Percentiles rank a stretch among this genome's conserved stretches.
Conservation (phyloP, 1,140 invertebrate genomes). For the Lucilia cuprina region DNA sequence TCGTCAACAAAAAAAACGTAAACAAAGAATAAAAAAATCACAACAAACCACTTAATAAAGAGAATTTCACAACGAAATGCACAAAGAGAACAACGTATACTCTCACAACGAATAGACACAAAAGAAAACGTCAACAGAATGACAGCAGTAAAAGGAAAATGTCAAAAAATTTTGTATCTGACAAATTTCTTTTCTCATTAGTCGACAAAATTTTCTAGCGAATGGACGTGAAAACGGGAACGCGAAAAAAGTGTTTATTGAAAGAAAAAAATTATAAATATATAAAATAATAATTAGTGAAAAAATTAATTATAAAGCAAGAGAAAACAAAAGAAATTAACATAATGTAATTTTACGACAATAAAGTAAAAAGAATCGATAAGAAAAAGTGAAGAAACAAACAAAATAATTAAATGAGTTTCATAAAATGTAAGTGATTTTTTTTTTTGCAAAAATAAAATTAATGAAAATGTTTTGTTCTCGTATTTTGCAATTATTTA, state of each 20-base stretch:
- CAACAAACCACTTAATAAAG: neutral
- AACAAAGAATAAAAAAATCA: conserved; percentile 36
- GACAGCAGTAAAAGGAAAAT: conserved; percentile 3
- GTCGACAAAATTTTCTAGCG: conserved; percentile 12
- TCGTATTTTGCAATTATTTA: neutral
- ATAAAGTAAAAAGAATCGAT: no score
- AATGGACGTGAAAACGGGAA: neutral
- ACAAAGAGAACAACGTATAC: neutral
- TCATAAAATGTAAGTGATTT: neutral
- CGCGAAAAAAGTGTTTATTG: neutral
- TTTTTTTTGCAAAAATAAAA: neutral
- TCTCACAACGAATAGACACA: neutral
- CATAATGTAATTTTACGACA: neutral
- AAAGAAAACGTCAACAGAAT: conserved; percentile 22
- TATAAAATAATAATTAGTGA: neutral
- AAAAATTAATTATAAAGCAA: neutral
- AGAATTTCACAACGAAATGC: neutral
- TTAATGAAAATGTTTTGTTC: neutral
- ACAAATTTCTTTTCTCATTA: neutral
- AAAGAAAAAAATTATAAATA: neutral
- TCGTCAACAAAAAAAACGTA: conserved; percentile 28
- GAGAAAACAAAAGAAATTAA: neutral
- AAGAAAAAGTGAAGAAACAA: neutral
- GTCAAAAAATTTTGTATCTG: conserved; percentile 9
- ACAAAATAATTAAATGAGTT: neutral